Evolutionary conservation across 2,888 invertebrate genomes (phyloP).

Genomic region (Polietes domitor): DNA sequence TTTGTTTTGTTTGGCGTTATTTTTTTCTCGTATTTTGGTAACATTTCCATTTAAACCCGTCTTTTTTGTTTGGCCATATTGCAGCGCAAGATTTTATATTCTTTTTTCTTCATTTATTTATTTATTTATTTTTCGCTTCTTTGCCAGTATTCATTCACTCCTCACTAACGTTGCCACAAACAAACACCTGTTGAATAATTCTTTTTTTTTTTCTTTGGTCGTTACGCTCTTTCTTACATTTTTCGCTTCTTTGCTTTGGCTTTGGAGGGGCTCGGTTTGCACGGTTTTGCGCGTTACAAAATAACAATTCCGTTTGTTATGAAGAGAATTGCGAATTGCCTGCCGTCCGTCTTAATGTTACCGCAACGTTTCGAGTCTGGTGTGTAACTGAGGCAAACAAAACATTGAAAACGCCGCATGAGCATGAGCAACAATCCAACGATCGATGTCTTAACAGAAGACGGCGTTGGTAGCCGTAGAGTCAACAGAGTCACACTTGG

Average conservation of each 20-base stretch:
- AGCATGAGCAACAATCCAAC: not conserved
- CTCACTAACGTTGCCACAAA: slow-evolving; percentile 14
- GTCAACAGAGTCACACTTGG: not conserved
- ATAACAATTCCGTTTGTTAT: not conserved
- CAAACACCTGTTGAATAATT: slow-evolving; percentile 61
- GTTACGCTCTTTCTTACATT: slow-evolving; percentile 5
- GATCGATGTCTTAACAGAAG: not conserved
- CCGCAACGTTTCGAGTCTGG: slow-evolving; percentile 58
- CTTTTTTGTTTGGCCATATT: too few species aligned
- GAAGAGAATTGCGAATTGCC: slow-evolving; percentile 1
- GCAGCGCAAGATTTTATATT: slow-evolving; percentile 2
- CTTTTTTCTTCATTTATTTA: slow-evolving; percentile 41
- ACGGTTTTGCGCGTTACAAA: slow-evolving; percentile 9
- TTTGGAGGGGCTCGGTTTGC: not conserved
- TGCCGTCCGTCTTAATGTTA: slow-evolving; percentile 49
- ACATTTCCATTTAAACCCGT: slow-evolving; percentile 29
- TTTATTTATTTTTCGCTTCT: slow-evolving; percentile 32
- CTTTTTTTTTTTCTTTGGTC: slow-evolving; percentile 42
- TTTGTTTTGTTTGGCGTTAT: not conserved
- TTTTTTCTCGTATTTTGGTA: not conserved
- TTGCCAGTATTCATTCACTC: not conserved
- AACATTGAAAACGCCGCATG: slow-evolving; percentile 17
- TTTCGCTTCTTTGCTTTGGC: not conserved
- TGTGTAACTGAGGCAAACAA: slow-evolving; percentile 58
- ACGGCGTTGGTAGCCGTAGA: not conserved